Base-by-base conservation (phyloP, 2,113 vertebrate species). In the Xyrauchen texanus region DNA sequence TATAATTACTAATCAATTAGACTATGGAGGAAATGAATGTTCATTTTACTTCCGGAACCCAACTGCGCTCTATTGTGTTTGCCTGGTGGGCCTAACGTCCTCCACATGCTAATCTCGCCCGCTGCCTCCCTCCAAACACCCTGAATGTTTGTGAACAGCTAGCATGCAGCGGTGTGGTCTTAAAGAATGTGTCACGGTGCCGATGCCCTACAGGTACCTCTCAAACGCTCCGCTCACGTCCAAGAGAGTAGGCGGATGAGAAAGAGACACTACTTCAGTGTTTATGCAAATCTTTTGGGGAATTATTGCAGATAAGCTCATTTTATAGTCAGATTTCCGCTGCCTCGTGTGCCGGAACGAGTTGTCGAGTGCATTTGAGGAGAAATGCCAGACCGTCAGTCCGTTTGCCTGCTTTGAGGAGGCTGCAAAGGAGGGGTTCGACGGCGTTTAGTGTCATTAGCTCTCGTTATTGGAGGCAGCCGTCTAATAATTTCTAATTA, bases 401-500 rank as follows among this genome's bases (percentile, higher is more conserved):
- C 75, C 68, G 85, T 89, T 81, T 85, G 77, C 53, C 83, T 63
- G 83, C 89, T 90, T 88, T 82, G 85, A 79, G 88, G 79, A 69
- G 68, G 66, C 58, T 46, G 76, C 81, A 68, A 34, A 78, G 86
- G 85, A 74, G 73, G 86, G 34, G 80, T 91, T 91, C 89, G 90
- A 91, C 89, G 87, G 88, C 79, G 86, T 88, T 91, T 84, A 90
- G 85, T 85, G 81, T 83, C 90, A 91, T 85, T 85, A 93, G 91
- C 91, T 87, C 83, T 88, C 80, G 90, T 93, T 93, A 91, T 91
- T 91, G 90, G 90, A 91, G 90, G 91, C 88, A 81, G 88, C 86
- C 88, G 82, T 86, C 90, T 93, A 92, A 93, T 93, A 91, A 91
- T 93, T 93, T 91, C 89, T 91, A 90, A 93, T 92, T 92, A 92